A percentile compares a stretch with the other conserved stretches of the same genome.
phyloP scores from a whole-genome alignment of 2,888 invertebrate genomes.

The Escarpia spicata region DNA sequence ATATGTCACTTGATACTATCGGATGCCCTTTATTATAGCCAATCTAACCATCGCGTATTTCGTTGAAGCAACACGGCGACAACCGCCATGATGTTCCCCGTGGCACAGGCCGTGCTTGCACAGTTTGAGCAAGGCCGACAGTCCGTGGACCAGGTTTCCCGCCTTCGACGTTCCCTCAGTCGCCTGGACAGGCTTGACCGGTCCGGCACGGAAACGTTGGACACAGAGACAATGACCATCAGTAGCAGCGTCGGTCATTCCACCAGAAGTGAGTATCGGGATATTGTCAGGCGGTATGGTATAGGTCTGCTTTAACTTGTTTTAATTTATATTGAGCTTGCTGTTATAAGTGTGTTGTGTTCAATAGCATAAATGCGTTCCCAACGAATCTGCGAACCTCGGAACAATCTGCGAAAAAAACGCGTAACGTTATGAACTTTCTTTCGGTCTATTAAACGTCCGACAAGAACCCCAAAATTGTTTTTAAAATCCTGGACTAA shows the following conservation, averaged over 20 bases:
- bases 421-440: no score
- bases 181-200: slow-evolving; percentile 6
- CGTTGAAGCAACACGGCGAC: slow-evolving; percentile 83
- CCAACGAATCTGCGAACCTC: no score
- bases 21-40: no score
- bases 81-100: slow-evolving; percentile 64
- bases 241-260: not conserved
- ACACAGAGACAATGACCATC: not conserved
- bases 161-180: not conserved
- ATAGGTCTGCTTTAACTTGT: not conserved
- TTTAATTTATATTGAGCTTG: no score
- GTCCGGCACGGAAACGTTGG: not conserved
- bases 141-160: not conserved
- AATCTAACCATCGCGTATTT: not conserved
- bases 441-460: no score
- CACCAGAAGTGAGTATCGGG: not conserved
- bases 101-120: slow-evolving; percentile 66
- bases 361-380: no score
- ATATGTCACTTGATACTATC: no score
- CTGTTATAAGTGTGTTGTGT: no score
- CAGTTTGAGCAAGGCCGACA: slow-evolving; percentile 69
- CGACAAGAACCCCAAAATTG: no score
- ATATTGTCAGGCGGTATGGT: not conserved
- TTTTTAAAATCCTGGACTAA: no score
- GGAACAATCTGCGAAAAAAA: no score